Conservation (phyloP, 2,113 vertebrate species). For the Phrynosoma platyrhinos region DNA sequence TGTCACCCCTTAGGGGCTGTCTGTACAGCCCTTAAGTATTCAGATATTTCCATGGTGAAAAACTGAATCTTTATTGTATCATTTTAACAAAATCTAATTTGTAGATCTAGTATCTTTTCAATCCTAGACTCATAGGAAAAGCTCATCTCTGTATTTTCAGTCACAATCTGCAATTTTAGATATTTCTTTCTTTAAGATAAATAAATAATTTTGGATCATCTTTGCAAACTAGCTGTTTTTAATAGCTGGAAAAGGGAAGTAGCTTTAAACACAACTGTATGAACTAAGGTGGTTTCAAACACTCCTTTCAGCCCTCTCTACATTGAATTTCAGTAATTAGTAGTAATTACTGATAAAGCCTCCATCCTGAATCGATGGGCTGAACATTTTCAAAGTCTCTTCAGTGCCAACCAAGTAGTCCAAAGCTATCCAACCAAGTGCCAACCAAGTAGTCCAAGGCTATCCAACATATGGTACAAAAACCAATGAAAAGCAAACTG, state of each 20-base stretch:
- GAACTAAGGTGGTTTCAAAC: constrained; percentile 16
- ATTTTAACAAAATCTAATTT: not conserved
- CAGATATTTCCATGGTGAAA: not conserved
- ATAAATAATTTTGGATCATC: not conserved
- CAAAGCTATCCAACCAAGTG: no score
- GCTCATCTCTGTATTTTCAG: constrained; percentile 1
- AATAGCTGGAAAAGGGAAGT: constrained; percentile 2
- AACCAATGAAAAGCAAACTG: no score
- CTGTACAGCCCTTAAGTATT: not conserved
- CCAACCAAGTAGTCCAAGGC: no score
- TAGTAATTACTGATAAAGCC: no score
- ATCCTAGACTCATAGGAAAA: not conserved
- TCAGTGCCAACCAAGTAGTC: no score
- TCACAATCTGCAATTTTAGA: not conserved
- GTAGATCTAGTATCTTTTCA: not conserved
- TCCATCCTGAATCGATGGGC: no score
- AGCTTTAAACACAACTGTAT: constrained; percentile 12
- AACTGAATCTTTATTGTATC: not conserved
- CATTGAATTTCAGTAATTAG: constrained; percentile 5
- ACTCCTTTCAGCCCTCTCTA: not conserved
- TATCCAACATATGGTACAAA: no score
- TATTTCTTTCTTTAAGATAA: not conserved
- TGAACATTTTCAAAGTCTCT: no score
- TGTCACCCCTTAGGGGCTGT: no score
- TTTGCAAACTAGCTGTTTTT: not conserved